Evolutionary conservation across 2,113 vertebrate species (phyloP), one percentile per base, ranked within the genome.

Genomic region (Tor tambroides): DNA sequence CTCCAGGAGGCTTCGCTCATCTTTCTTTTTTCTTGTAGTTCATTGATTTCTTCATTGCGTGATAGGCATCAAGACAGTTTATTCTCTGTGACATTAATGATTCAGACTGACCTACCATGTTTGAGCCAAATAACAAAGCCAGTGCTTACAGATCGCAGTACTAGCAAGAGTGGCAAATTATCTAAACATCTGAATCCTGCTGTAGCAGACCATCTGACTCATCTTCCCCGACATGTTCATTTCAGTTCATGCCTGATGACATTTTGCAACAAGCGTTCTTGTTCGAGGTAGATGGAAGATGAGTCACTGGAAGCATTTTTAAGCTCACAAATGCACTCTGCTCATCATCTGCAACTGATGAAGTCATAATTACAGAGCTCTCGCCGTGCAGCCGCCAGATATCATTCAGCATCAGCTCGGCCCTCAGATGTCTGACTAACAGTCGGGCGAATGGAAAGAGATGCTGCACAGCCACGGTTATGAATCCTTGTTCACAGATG

Each of bases 261-360:
- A 83, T 83, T 83, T 72, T 46, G 10, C 61, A 69, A 83, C 41
- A 63, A 79, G 43, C 35, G 6, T 54, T 79, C 19, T 54, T 12
- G 23, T 61, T 61, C 2, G 35, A 17, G n/a, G 51, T 78, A 46
- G n/a, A 77, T 84, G 41, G 75, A 63, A 54, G 35, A 63, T 65
- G 84, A 85, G n/a, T 85, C n/a, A 85, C 9, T 28, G 41, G 43
- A 46, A 78, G 26, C 19, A 0, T 15, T 63, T n/a, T 41, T 43
- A n/a, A 43, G 4, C 63, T n/a, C 77, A 61, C 35, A 63, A 86
- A 74, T 84, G 28, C 63, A 83, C 41, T 69, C 38, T 38, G 26
- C 85, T 69, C 78, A 87, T 88, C 91, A 92, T 92, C 89, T 86
- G 90, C 85, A 87, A 75, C 72, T 49, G 82, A 84, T 56, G 67